phyloP scores from a whole-genome alignment of 2,888 invertebrate genomes.

The Ormyrus rosae region DNA sequence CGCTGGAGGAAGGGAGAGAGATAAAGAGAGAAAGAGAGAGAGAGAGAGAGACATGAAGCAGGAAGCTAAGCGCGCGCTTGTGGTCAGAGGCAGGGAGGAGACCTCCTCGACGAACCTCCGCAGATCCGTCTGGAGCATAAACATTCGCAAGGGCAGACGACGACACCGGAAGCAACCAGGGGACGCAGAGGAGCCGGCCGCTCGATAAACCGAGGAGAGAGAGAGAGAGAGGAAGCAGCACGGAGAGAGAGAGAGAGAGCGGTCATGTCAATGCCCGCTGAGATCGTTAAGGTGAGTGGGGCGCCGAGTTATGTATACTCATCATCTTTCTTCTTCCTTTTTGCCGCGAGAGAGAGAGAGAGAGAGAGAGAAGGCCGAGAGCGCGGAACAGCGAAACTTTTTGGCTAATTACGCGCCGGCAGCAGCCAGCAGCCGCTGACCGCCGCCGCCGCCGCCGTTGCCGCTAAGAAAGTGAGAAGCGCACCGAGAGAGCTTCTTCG shows the following conservation, averaged over 20 bases:
- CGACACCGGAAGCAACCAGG: slow-evolving; percentile 54
- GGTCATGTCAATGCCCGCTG: slow-evolving; percentile 59
- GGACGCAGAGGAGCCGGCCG: slow-evolving; percentile 47
- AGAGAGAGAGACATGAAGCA: neutral
- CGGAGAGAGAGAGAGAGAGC: slow-evolving; percentile 40
- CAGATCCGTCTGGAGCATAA: slow-evolving; percentile 73
- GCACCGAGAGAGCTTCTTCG: too few species aligned
- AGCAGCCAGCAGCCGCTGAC: too few species aligned
- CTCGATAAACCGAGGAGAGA: slow-evolving; percentile 43
- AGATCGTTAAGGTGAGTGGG: slow-evolving; percentile 59
- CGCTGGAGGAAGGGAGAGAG: slow-evolving; percentile 19
- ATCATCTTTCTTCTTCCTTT: slow-evolving; percentile 31
- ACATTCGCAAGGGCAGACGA: slow-evolving; percentile 74
- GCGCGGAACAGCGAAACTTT: slow-evolving; percentile 14
- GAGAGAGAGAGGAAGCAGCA: slow-evolving; percentile 23
- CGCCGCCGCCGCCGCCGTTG: too few species aligned
- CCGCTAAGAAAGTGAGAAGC: too few species aligned
- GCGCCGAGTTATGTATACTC: slow-evolving; percentile 54
- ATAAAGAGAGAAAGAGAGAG: slow-evolving; percentile 44
- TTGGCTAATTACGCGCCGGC: slow-evolving; percentile 18
- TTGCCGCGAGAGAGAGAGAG: neutral
- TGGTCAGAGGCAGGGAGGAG: slow-evolving; percentile 70
- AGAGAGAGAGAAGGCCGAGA: too few species aligned
- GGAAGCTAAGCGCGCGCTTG: slow-evolving; percentile 20
- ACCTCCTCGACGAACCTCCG: slow-evolving; percentile 72